phyloP scores from a whole-genome alignment of 2,888 invertebrate genomes.

The Drosophila sordidula region DNA sequence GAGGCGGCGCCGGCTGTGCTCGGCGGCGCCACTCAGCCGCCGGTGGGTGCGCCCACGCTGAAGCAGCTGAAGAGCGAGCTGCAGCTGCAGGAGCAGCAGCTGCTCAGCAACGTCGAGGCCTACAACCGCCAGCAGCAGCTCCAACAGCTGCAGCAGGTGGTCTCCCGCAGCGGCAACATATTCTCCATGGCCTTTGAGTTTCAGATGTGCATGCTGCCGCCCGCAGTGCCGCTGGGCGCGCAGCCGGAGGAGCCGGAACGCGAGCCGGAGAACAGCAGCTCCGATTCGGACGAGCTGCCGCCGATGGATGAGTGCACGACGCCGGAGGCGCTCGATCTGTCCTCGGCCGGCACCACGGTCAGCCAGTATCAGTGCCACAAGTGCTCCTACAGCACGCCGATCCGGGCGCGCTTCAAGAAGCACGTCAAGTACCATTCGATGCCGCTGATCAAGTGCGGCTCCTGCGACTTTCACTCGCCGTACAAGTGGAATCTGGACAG shows the following conservation, averaged over 20 bases:
- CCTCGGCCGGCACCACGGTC: not conserved
- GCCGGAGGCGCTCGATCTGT: slow-evolving; percentile 39
- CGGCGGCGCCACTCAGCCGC: not conserved
- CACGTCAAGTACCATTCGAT: slow-evolving; percentile 97
- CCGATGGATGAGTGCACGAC: slow-evolving; percentile 20
- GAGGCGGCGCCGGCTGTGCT: slow-evolving; percentile 6
- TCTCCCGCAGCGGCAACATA: slow-evolving; percentile 51
- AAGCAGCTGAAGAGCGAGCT: slow-evolving; percentile 82
- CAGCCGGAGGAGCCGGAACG: not conserved
- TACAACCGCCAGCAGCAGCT: slow-evolving; percentile 76
- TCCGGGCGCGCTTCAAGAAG: slow-evolving; percentile 94
- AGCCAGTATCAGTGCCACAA: slow-evolving; percentile 91
- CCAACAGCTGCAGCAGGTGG: slow-evolving; percentile 63
- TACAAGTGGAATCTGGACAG: slow-evolving; percentile 97
- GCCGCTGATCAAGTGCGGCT: slow-evolving; percentile 96
- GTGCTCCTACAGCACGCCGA: slow-evolving; percentile 95
- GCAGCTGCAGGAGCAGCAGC: slow-evolving; percentile 80
- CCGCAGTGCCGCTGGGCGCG: slow-evolving; percentile 2
- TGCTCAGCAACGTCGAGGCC: slow-evolving; percentile 66
- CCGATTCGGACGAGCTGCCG: slow-evolving; percentile 32
- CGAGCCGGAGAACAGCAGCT: slow-evolving; percentile 67
- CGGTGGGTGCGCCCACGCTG: slow-evolving; percentile 54
- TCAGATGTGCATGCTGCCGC: slow-evolving; percentile 63
- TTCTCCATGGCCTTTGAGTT: slow-evolving; percentile 81
- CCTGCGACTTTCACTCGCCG: slow-evolving; percentile 96